Evolutionary conservation across 2,797 vertebrate species (phyloP).

Genomic region (Hydrolagus colliei): DNA sequence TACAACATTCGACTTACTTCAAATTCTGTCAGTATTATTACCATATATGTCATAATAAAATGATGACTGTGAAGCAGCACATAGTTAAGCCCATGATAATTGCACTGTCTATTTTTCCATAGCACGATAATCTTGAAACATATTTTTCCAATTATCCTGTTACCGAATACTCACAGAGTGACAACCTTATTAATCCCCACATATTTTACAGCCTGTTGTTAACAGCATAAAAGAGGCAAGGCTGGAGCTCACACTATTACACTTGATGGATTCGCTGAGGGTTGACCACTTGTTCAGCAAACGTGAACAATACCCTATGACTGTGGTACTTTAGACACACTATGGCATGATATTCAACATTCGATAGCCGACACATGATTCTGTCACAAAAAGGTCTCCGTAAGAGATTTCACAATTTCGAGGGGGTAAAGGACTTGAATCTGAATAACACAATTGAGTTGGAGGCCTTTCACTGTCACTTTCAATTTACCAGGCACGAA

Average conservation of each 20-base stretch:
- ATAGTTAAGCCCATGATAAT: neutral
- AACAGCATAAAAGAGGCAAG: neutral
- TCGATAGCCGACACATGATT: no score
- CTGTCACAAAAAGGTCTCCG: neutral
- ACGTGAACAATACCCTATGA: neutral
- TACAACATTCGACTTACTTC: neutral
- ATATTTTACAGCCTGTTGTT: neutral
- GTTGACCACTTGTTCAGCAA: neutral
- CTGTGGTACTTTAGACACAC: no score
- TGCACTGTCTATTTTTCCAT: neutral
- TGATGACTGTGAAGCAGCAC: neutral
- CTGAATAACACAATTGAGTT: neutral
- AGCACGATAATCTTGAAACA: neutral
- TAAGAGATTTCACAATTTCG: neutral
- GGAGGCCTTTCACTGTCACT: neutral
- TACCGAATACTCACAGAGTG: neutral
- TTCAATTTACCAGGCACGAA: constrained; percentile 10
- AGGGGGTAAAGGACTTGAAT: no score
- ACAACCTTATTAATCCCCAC: neutral
- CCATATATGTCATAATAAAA: constrained; percentile 10
- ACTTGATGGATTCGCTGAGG: neutral
- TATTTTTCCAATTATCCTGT: neutral
- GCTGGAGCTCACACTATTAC: neutral
- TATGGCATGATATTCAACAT: neutral
- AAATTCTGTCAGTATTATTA: neutral